Percentiles rank a stretch among this genome's conserved stretches.
Conservation (phyloP, 2,888 invertebrate species). For the Drepana falcataria region DNA sequence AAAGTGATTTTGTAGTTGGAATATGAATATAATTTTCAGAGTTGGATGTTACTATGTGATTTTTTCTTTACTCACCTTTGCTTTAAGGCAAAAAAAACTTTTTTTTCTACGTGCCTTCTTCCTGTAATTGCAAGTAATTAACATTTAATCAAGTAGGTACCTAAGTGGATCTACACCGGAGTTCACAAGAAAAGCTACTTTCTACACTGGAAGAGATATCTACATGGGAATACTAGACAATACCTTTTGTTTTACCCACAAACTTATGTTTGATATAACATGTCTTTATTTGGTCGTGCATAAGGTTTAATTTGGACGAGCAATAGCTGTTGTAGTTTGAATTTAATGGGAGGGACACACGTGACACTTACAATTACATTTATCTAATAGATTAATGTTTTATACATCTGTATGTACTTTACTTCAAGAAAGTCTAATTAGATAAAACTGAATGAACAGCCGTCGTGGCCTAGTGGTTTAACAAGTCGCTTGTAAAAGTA, state of each 20-base stretch:
- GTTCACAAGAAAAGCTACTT: slow-evolving; percentile 38
- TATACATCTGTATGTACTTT: slow-evolving; percentile 2
- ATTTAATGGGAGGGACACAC: slow-evolving; percentile 14
- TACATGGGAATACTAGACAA: slow-evolving; percentile 42
- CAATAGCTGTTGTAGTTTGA: slow-evolving; percentile 2
- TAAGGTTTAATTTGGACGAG: background rate
- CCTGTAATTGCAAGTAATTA: too few relatives aligned
- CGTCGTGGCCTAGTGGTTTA: too few relatives aligned
- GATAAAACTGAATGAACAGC: too few relatives aligned
- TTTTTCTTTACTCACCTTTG: too few relatives aligned
- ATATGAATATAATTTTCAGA: too few relatives aligned
- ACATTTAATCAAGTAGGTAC: background rate
- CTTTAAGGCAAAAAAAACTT: too few relatives aligned
- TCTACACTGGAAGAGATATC: slow-evolving; percentile 41
- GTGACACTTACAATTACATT: slow-evolving; percentile 16
- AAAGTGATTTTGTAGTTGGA: too few relatives aligned
- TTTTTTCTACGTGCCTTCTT: too few relatives aligned
- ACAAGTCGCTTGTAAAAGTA: too few relatives aligned
- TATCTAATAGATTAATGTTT: background rate
- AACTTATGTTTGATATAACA: slow-evolving; percentile 3
- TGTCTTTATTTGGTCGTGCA: background rate
- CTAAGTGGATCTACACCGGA: slow-evolving; percentile 22
- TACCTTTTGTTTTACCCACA: slow-evolving; percentile 29
- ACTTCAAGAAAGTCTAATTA: slow-evolving; percentile 9
- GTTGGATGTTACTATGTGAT: too few relatives aligned